Evolutionary conservation across 1,140 invertebrate species (phyloP), one percentile per base, ranked within the genome.

Genomic region (Brachionus rotundiformis): DNA sequence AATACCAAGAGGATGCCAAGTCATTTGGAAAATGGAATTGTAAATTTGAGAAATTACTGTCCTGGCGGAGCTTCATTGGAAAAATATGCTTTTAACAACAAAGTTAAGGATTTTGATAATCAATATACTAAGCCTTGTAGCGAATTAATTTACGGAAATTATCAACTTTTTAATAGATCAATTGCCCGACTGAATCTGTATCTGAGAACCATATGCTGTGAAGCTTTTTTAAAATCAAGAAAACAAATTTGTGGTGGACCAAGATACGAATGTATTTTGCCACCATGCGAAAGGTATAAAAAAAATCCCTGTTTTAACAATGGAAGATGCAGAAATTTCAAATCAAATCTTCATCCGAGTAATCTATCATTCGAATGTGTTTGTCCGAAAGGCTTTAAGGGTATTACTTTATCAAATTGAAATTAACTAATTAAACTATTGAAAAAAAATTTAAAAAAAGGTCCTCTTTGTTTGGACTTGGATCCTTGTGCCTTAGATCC

Each of bases 291-390:
- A 36, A 36, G 29, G 7, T 36, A 36, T 10, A 39, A 68, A 19
- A 36, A 3, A 19, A 68, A 33, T 6, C 63, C 63, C 6, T 68
- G 63, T 16, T 68, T 68, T 39, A 68, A 68, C 29, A 68, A 36
- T 68, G 63, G 63, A 68, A 68, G 36, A 41, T 68, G 63, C 23
- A 31, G 36, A 6, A 68, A 68, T 68, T 31, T 36, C 11, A 68
- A 68, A 68, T 68, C 63, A 5, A 68, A 68, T 36, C 16, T 68
- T 11, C 63, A 68, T 36, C 63, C 29, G 19, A 68, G 11, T n/a
- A 68, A 68, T 68, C 19, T 68, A 33, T 68, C 63, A 31, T 68
- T 68, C 36, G 29, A 33, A 36, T 68, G 63, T 13, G 31, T 36
- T 33, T 68, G 63, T 68, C 63, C 27, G 0, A 68, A 68, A 68